phyloP scores from a whole-genome alignment of 2,888 invertebrate species.

The Frankliniella intonsa region DNA sequence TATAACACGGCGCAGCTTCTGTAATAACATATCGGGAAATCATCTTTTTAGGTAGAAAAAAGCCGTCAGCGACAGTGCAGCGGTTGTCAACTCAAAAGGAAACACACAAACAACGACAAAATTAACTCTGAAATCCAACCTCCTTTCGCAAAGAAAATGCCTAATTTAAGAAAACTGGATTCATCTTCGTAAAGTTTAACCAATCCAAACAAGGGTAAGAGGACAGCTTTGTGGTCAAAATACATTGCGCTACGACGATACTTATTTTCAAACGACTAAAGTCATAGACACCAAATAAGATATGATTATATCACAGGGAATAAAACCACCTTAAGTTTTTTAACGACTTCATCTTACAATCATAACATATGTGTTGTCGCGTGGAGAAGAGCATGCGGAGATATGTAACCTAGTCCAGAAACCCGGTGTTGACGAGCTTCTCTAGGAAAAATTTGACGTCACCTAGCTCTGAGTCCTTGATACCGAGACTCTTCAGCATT shows the following conservation, averaged over 20 bases:
- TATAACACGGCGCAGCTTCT: too few species aligned
- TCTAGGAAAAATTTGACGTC: constrained; percentile 95
- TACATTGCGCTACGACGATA: constrained; percentile 12
- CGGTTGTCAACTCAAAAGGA: too few species aligned
- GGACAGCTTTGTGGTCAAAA: constrained; percentile 3
- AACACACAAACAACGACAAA: too few species aligned
- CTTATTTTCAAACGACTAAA: constrained; percentile 12
- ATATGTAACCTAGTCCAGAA: constrained; percentile 65
- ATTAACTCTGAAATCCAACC: too few species aligned
- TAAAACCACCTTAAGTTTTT: constrained; percentile 2
- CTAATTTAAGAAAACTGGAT: too few species aligned
- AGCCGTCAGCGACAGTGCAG: too few species aligned
- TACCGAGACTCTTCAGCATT: constrained; percentile 88
- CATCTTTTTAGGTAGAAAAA: too few species aligned
- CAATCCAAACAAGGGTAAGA: neutral
- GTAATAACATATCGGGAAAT: too few species aligned
- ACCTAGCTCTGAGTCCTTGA: constrained; percentile 90
- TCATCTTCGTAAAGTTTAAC: too few species aligned
- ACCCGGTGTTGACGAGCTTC: constrained; percentile 91
- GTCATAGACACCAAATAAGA: constrained; percentile 16
- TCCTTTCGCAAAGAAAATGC: too few species aligned
- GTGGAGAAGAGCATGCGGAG: neutral
- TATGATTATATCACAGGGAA: constrained; percentile 27
- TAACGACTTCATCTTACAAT: neutral
- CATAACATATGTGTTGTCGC: neutral